Evolutionary conservation across 2,888 invertebrate species (phyloP).

Genomic region (Hemaris fuciformis): DNA sequence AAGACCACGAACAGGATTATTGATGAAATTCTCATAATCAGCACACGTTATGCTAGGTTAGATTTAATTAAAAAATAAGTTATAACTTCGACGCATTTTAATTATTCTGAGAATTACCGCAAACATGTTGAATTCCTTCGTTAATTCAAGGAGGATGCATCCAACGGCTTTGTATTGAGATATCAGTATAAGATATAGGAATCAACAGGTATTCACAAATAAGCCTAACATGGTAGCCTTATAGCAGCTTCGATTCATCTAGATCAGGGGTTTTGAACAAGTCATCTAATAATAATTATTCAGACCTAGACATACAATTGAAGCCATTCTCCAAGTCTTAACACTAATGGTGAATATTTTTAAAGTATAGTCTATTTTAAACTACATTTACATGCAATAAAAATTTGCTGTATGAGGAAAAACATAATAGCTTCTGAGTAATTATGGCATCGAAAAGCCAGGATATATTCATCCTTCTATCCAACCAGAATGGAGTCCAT

Average conservation of each 20-base stretch:
- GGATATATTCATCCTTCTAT: no score
- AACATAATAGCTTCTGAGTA: no score
- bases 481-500: no score
- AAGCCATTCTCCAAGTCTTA: no score
- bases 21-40: not conserved
- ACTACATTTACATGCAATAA: no score
- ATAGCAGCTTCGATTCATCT: conserved; percentile 2
- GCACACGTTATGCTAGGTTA: not conserved
- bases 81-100: not conserved
- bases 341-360: no score
- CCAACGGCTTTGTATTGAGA: conserved; percentile 1
- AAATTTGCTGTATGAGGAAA: no score
- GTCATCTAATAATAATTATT: no score
- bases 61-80: not conserved
- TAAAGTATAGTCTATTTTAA: no score
- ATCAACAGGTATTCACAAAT: not conserved
- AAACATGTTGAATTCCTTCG: not conserved
- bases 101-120: not conserved
- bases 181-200: conserved; percentile 7
- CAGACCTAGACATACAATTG: no score
- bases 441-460: no score
- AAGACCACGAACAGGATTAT: not conserved
- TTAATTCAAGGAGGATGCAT: not conserved
- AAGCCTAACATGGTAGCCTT: not conserved
- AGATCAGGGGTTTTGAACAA: not conserved